Conservation (phyloP, 1,140 invertebrate genomes). For the Pseudoatta argentina region DNA sequence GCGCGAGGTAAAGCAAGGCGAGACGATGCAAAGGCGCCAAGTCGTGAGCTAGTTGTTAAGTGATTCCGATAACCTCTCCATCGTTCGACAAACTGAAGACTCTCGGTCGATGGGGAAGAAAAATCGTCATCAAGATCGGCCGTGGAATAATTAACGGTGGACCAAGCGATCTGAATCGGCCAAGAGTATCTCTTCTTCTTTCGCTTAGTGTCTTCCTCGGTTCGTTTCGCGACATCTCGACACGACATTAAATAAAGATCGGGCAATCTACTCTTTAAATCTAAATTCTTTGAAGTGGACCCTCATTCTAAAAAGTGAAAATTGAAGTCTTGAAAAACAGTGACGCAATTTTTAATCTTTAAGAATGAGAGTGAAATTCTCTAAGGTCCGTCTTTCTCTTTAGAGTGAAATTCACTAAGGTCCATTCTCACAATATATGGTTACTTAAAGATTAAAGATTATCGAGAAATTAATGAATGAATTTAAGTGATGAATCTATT, state of each 20-base stretch:
- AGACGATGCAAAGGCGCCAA: constrained; percentile 81
- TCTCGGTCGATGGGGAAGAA: constrained; percentile 57
- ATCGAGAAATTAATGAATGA: no score
- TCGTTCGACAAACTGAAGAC: constrained; percentile 77
- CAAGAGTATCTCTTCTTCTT: constrained; percentile 79
- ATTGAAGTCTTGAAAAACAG: no score
- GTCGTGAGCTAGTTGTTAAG: constrained; percentile 85
- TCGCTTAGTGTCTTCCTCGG: constrained; percentile 58
- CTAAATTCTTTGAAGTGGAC: no score
- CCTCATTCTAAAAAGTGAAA: no score
- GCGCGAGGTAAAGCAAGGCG: constrained; percentile 69
- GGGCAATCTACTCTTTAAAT: background rate
- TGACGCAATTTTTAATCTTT: no score
- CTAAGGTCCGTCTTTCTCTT: no score
- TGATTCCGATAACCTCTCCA: constrained; percentile 86
- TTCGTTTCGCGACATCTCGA: constrained; percentile 63
- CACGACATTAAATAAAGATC: constrained; percentile 76
- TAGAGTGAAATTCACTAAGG: no score
- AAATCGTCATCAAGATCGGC: constrained; percentile 67
- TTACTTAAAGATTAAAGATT: no score
- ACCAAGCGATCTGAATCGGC: constrained; percentile 80
- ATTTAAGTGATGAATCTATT: no score
- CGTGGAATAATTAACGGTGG: constrained; percentile 84
- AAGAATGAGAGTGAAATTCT: no score
- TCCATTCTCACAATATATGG: no score